phyloP scores from a whole-genome alignment of 2,888 invertebrate genomes.

The Hypsopygia costalis region DNA sequence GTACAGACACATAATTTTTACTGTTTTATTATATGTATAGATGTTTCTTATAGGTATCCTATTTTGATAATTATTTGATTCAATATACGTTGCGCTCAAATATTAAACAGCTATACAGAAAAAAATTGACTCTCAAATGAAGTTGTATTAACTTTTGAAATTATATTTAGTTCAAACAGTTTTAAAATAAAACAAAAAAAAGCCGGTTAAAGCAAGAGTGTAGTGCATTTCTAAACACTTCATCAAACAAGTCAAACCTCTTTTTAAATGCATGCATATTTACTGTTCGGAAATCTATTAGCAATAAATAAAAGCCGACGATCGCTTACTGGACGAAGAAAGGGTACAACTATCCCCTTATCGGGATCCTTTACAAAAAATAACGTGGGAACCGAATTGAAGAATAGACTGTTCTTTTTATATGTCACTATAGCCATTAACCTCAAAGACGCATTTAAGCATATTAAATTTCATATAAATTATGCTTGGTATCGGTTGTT shows the following conservation, averaged over 20 bases:
- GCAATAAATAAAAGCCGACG: constrained; percentile 72
- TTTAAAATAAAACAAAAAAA: no score
- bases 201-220: no score
- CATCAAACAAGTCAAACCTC: constrained; percentile 17
- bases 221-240: no score
- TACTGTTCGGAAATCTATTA: constrained; percentile 70
- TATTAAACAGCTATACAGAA: no score
- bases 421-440: constrained; percentile 54
- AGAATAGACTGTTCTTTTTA: constrained; percentile 68
- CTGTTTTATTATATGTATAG: no score
- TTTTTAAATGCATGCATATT: constrained; percentile 58
- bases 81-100: no score
- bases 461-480: constrained; percentile 41
- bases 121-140: no score
- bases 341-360: constrained; percentile 76
- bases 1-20: no score
- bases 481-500: constrained; percentile 21
- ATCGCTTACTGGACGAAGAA: constrained; percentile 67
- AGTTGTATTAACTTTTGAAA: no score
- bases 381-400: constrained; percentile 73
- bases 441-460: constrained; percentile 48
- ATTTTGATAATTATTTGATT: no score
- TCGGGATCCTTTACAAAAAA: constrained; percentile 69
- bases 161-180: no score
- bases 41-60: no score